Evolutionary conservation across 2,888 invertebrate genomes (phyloP).

Genomic region (Iselma pallidipennis): DNA sequence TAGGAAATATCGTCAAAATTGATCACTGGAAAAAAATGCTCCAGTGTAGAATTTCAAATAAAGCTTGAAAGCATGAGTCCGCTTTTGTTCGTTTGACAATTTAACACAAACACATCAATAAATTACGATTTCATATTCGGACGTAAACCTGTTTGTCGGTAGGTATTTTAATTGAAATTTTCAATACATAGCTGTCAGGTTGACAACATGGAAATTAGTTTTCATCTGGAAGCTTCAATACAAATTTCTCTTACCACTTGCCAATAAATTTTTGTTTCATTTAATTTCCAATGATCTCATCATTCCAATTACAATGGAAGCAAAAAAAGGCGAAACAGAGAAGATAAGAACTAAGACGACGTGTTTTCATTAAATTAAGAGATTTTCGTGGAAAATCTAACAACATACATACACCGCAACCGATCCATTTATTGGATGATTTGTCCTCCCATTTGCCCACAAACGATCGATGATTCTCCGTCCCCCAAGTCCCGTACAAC

Average conservation of each 20-base stretch:
- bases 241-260: too few relatives aligned
- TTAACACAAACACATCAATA: slow-evolving; percentile 16
- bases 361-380: not conserved
- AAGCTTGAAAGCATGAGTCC: not conserved
- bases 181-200: slow-evolving; percentile 15
- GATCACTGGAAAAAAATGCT: not conserved
- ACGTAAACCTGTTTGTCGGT: slow-evolving; percentile 15
- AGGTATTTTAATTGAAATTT: slow-evolving; percentile 26
- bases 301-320: slow-evolving; percentile 4
- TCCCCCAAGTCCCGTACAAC: not conserved
- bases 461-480: slow-evolving; percentile 19
- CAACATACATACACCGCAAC: slow-evolving; percentile 5
- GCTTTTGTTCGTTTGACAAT: slow-evolving; percentile 9
- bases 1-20: too few relatives aligned
- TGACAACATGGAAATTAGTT: slow-evolving; percentile 23
- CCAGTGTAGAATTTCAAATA: not conserved
- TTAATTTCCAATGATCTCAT: not conserved
- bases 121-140: slow-evolving; percentile 14
- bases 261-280: not conserved
- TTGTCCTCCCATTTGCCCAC: slow-evolving; percentile 12
- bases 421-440: slow-evolving; percentile 6
- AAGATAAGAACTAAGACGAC: too few relatives aligned
- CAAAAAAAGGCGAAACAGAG: too few relatives aligned
- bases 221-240: slow-evolving; percentile 1
- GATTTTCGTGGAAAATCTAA: not conserved